A percentile compares a stretch with the other conserved stretches of the same genome.
Evolutionary conservation across 35 echinoderm and acorn worm species (phyloP).

Genomic region (Apostichopus californicus): DNA sequence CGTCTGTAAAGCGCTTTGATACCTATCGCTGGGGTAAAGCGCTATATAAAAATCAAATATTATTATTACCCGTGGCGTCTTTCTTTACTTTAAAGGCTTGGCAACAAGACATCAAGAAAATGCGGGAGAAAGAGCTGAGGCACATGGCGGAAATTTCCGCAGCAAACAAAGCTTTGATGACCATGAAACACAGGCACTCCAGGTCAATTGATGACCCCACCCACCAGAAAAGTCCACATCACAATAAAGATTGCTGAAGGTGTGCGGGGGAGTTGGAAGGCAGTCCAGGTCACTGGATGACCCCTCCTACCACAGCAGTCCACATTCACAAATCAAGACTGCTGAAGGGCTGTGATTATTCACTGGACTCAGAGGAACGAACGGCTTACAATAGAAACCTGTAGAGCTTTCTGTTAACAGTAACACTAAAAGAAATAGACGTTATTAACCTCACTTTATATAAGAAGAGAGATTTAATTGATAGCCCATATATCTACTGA

Average conservation of each 20-base stretch:
- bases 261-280: not conserved
- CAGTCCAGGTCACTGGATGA: constrained; percentile 20
- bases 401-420: too few relatives aligned
- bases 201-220: constrained; percentile 28
- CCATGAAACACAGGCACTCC: constrained; percentile 16
- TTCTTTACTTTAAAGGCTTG: constrained; percentile 60
- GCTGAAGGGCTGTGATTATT: not conserved
- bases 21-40: too few relatives aligned
- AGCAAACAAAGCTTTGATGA: constrained; percentile 74
- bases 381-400: too few relatives aligned
- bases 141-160: constrained; percentile 75
- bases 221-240: not conserved
- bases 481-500: too few relatives aligned
- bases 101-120: constrained; percentile 86
- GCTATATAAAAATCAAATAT: too few relatives aligned
- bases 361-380: too few relatives aligned
- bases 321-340: constrained; percentile 5
- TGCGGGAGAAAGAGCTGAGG: constrained; percentile 72
- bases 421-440: too few relatives aligned
- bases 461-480: too few relatives aligned
- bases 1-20: too few relatives aligned
- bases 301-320: not conserved
- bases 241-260: constrained; percentile 5
- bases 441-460: too few relatives aligned
- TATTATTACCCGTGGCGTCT: not conserved